Evolutionary conservation across 2,113 vertebrate genomes (phyloP).

Genomic region (Herpetotheres cachinnans): DNA sequence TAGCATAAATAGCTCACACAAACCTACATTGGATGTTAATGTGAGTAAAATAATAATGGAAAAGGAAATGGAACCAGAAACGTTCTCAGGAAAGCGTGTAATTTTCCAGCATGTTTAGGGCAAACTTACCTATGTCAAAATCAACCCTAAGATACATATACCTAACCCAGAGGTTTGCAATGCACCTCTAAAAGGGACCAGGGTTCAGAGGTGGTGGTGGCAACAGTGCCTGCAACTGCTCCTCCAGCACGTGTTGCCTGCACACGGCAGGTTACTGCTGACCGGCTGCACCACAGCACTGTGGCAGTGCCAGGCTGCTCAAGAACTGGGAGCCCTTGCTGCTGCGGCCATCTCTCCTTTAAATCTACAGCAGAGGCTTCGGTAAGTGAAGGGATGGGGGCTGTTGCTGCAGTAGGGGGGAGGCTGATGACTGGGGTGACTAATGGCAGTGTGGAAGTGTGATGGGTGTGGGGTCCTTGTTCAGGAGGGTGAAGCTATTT

Average conservation of each 20-base stretch:
- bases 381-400: background rate
- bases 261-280: background rate
- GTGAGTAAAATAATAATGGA: background rate
- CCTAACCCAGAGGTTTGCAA: background rate
- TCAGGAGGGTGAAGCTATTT: background rate
- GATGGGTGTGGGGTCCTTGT: background rate
- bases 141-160: background rate
- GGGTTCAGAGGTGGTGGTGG: background rate
- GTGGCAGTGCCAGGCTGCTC: background rate
- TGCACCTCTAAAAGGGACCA: background rate
- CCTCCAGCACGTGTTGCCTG: background rate
- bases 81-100: background rate
- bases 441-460: too few species aligned
- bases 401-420: background rate
- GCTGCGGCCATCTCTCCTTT: background rate
- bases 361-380: background rate
- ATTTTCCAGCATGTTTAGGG: background rate
- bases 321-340: background rate
- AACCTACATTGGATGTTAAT: background rate
- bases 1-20: background rate
- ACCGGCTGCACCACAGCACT: background rate
- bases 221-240: background rate
- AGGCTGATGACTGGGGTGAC: rapidly evolving
- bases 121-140: background rate
- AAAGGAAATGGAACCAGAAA: background rate